A percentile compares a stretch with the other conserved stretches of the same genome.
phyloP scores from a whole-genome alignment of 2,113 vertebrate genomes.

The Sminthopsis crassicaudata region DNA sequence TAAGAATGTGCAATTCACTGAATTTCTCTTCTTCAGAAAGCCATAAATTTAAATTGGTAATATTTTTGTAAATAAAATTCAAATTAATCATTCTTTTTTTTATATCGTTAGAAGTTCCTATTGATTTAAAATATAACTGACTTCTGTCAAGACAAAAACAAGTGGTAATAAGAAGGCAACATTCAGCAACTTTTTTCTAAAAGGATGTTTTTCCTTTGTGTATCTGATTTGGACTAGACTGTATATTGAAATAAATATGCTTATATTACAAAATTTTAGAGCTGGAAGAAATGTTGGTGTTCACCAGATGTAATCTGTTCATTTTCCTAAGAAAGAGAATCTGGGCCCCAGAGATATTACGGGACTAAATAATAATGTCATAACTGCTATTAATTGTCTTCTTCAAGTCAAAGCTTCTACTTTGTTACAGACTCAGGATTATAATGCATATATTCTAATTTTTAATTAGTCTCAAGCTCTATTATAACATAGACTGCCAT shows the following conservation, averaged over 20 bases:
- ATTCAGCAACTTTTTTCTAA: conserved; percentile 50
- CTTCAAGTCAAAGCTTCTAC: too few species aligned
- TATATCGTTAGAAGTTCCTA: conserved; percentile 21
- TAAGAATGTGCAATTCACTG: neutral
- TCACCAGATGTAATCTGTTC: neutral
- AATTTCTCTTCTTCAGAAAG: conserved; percentile 29
- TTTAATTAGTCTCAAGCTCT: too few species aligned
- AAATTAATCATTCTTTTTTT: conserved; percentile 31
- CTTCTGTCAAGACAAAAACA: conserved; percentile 48
- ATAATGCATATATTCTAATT: too few species aligned
- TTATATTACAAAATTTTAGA: conserved; percentile 28
- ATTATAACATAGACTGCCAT: too few species aligned
- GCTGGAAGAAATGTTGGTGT: neutral
- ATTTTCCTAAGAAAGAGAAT: conserved; percentile 6
- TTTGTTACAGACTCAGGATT: too few species aligned
- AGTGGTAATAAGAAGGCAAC: conserved; percentile 30
- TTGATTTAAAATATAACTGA: conserved; percentile 55
- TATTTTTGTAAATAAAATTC: conserved; percentile 54
- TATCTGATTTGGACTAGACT: neutral
- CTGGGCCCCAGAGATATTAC: neutral
- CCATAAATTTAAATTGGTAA: conserved; percentile 22
- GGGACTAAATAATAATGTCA: neutral
- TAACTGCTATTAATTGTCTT: neutral
- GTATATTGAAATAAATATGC: conserved; percentile 20
- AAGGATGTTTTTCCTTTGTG: conserved; percentile 51